Evolutionary conservation across 2,888 invertebrate species (phyloP).

Genomic region (Heterodera filipjevi): DNA sequence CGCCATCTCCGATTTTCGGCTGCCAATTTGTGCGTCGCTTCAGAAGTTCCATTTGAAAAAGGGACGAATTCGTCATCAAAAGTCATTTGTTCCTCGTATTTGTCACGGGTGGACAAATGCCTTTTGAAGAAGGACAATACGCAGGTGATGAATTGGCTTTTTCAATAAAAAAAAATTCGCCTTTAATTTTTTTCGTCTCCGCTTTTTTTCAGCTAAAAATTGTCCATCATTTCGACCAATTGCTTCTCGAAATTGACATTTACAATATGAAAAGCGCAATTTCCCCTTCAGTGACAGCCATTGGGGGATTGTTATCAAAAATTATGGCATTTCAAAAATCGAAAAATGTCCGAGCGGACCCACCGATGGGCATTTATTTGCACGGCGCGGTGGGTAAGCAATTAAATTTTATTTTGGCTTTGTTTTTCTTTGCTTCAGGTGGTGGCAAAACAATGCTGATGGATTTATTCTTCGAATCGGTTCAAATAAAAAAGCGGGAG

Average conservation of each 20-base stretch:
- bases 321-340: constrained; percentile 26
- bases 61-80: not conserved
- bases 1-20: not conserved
- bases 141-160: not conserved
- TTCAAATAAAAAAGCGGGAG: constrained; percentile 69
- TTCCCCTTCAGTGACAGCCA: constrained; percentile 3
- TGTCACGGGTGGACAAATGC: not conserved
- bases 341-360: constrained; percentile 4
- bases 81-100: not conserved
- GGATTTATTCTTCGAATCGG: constrained; percentile 90
- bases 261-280: constrained; percentile 31
- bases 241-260: constrained; percentile 39
- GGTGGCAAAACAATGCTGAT: constrained; percentile 98
- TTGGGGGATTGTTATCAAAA: constrained; percentile 30
- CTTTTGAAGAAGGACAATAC: not conserved
- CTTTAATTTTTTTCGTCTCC: not conserved
- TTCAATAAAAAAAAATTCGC: not conserved
- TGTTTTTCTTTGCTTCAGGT: constrained; percentile 65
- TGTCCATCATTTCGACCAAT: constrained; percentile 46
- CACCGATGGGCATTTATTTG: constrained; percentile 82
- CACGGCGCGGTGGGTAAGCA: constrained; percentile 75
- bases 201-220: constrained; percentile 44
- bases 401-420: not conserved
- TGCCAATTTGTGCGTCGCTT: not conserved
- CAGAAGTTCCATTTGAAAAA: not conserved